Evolutionary conservation across 2,797 vertebrate genomes (phyloP), one percentile per base, ranked within the genome.

Genomic region (Trematocara caparti): DNA sequence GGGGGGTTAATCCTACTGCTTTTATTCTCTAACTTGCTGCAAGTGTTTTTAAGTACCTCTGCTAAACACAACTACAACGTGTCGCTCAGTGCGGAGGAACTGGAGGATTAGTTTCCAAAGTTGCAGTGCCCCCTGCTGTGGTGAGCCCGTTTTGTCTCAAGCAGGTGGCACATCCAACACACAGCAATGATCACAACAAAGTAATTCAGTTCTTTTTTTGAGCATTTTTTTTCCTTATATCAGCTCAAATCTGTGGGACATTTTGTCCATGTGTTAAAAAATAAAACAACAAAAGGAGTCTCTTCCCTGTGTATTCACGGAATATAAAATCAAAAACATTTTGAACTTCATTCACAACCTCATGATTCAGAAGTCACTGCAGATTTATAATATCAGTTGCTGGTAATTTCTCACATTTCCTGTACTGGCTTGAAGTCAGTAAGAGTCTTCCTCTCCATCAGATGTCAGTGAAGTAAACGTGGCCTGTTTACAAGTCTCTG

Each of bases 51-150:
- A 69, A 74, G 45, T 69, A n/a, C 57, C 27, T 49, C 24, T 73
- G 27, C 4, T 5, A 80, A 79, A 81, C n/a, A 32, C 6, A 71
- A 81, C 50, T 71, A 34, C 73, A 73, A 50, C n/a, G 15, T 55
- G 78, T 57, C 13, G 73, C 66, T 32, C 55, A 40, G 36, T 5
- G 14, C 24, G 13, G 32, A 66, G 75, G 27, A 47, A 69, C 49
- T 66, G 38, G 48, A 69, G 55, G 82, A 49, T 76, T 30, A 10
- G 66, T 92, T 90, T 85, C 49, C 84, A 90, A 89, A 92, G 89
- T 89, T 86, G 87, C 82, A 92, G 85, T 92, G 92, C 92, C 92
- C 90, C 88, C 93, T 95, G 83, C 89, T 92, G 94, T 83, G 82
- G 51, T 9, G 11, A 91, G 32, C 21, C 24, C 2, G 57, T 69